Base-by-base conservation (phyloP, 2,888 invertebrate genomes). In the Odontocolon sp. region DNA sequence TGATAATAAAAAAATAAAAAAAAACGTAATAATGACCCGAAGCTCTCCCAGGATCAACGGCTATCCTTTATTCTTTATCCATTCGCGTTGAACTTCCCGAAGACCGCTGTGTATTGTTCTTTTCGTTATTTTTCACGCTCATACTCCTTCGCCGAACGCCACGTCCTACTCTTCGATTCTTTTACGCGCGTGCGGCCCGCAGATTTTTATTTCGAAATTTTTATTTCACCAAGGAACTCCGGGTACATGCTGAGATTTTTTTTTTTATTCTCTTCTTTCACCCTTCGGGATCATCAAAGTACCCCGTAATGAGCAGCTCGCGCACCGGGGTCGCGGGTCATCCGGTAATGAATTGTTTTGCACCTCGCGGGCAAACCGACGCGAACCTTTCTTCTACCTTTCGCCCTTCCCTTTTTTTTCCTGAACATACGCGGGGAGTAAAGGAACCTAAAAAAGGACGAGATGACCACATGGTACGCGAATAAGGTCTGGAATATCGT, bases 281-380 rank as follows among this genome's bases (percentile, higher is more conserved):
- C 76, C 79, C 79, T 82, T 77, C 77, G 85, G 83, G 82, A 87
- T 86, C 87, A 87, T 88, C 88, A 89, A 89, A 89, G 87, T 85
- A 84, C 82, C 69, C 84, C 85, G 86, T 89, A 88, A 89, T 89
- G 88, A 89, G 87, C 86, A 84, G 81, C 87, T 87, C 86, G 87
- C 86, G 82, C 72, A 75, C 11, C 74, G 70, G 70, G 88, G 87
- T 88, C 86, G 80, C 64, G 81, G 87, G 84, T 86, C 86, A 83
- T 75, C 75, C 78, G 83, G 86, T 89, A 89, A 89, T 88, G 88
- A 88, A 89, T 89, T 89, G 87, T 88, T 89, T 89, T 88, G 85
- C 88, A 88, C 88, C 88, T 89, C 84, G 85, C 83, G 83, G 87
- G 85, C 87, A 86, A 77, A 79, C 67, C 68, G 45, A 66, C 68